These are phyloP conservation scores for Zosterops borbonicus DNA, from an alignment of 2,113 vertebrate genomes.

Conservation along the genomic window DNA sequence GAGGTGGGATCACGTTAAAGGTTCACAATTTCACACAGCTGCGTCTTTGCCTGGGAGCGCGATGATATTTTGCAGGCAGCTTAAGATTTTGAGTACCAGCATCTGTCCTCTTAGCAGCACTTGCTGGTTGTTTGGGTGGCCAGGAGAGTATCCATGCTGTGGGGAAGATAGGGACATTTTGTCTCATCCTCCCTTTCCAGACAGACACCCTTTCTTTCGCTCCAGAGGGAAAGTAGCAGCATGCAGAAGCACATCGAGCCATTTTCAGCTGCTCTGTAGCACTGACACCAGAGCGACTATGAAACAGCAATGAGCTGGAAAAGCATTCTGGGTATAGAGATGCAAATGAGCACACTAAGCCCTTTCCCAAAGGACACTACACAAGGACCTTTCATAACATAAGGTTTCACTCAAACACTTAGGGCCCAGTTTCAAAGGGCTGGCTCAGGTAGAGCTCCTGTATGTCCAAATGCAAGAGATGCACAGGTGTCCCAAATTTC, in stretches of 20 bases:
- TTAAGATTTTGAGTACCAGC: constrained; percentile 28
- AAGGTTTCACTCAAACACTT: constrained; percentile 7
- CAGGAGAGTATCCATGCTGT: not conserved
- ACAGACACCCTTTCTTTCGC: constrained; percentile 31
- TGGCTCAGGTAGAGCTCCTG: not conserved
- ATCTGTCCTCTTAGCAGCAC: constrained; percentile 32
- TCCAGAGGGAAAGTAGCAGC: constrained; percentile 38
- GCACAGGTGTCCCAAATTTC: not conserved
- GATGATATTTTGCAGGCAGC: constrained; percentile 27
- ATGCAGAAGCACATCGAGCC: constrained; percentile 50
- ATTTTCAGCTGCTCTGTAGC: constrained; percentile 61
- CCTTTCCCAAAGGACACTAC: constrained; percentile 48
- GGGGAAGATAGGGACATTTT: constrained; percentile 9
- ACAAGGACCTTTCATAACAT: constrained; percentile 47
- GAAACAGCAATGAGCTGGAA: constrained; percentile 67
- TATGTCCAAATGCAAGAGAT: not conserved
- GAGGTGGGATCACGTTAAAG: constrained; percentile 49
- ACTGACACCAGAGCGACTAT: constrained; percentile 43
- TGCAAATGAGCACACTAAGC: constrained; percentile 65
- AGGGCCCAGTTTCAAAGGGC: not conserved
- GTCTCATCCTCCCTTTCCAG: not conserved
- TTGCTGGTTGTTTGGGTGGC: constrained; percentile 38
- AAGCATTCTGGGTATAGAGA: constrained; percentile 70
- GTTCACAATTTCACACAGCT: constrained; percentile 60
- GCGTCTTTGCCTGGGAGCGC: not conserved